A percentile compares a stretch with the other conserved stretches of the same genome.
These are phyloP conservation scores for Telenomus remus DNA, from an alignment of 1,140 invertebrate species.

Conservation along the genomic window DNA sequence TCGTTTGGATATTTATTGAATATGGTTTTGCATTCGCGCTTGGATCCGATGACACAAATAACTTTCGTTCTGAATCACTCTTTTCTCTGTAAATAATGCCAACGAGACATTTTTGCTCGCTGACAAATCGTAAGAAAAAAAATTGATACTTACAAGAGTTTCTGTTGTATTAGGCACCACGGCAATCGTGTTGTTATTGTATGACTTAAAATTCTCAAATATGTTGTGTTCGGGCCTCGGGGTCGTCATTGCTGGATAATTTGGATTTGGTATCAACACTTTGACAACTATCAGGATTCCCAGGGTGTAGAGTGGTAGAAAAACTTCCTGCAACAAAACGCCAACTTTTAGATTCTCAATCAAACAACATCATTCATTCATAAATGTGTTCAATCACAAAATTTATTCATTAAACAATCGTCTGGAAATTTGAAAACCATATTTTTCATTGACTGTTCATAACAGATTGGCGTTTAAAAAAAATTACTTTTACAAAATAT, in stretches of 20 bases:
- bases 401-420: no score
- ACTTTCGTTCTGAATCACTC: background rate
- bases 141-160: slow-evolving; percentile 76
- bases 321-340: slow-evolving; percentile 79
- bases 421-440: no score
- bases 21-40: no score
- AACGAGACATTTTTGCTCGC: background rate
- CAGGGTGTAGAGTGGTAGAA: slow-evolving; percentile 83
- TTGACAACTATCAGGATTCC: slow-evolving; percentile 83
- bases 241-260: slow-evolving; percentile 81
- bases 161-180: slow-evolving; percentile 82
- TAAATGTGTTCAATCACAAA: no score
- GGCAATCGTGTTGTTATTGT: slow-evolving; percentile 80
- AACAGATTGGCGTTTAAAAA: no score
- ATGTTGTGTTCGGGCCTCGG: slow-evolving; percentile 78
- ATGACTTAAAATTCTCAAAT: slow-evolving; percentile 78
- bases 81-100: background rate
- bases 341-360: background rate
- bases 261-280: slow-evolving; percentile 83
- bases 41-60: no score
- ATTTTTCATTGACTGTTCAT: no score
- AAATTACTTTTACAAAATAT: no score
- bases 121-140: background rate
- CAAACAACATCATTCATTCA: no score
- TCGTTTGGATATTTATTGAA: no score